Base-by-base conservation (phyloP, 2,113 vertebrate species). In the Cyanoramphus novaezelandiae region DNA sequence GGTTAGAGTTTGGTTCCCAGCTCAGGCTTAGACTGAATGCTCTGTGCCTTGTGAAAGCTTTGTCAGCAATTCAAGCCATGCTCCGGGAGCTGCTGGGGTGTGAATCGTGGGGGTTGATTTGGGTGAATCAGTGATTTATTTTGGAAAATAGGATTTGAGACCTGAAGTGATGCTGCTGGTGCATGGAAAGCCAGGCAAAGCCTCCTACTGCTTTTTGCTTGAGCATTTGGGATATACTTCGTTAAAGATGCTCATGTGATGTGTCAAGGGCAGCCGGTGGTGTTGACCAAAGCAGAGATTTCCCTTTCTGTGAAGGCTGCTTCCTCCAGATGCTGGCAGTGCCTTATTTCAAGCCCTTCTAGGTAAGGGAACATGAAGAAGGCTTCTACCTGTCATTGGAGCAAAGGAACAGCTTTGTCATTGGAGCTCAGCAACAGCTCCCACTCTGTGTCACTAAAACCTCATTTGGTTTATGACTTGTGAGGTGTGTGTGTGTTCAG, bases 401-500 rank as follows among this genome's bases (percentile, higher is more conserved):
- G 29, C 20, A 46, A 49, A 57, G 17, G 14, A 17, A 14, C 15
- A 41, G 37, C 64, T n/a, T n/a, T 57, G 57, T 24, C 33, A 59
- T 35, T 59, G 57, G 33, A 46, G 25, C 20, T 29, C 53, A 46
- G 17, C 17, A 13, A 23, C 15, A 41, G n/a, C 64, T 35, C 13
- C 35, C 1, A 3, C 47, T 62, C 11, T 37, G 43, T 31, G 49
- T 77, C 62, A 9, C 63, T 39, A 31, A 70, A 70, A 31, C 37
- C 67, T 86, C 8, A 4, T 50, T 63, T 75, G 55, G 27, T 83
- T 59, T 29, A 59, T 37, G 39, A 57, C 35, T 60, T n/a, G 50
- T 1, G 3, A 47, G 37, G 9, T 24, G 12, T 1, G 1, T 18
- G 27, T 1, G 2, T 29, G 29, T 25, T 52, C 0, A 1, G 52